These are phyloP conservation scores for Chunga burmeisteri DNA, from an alignment of 2,113 vertebrate genomes.

Conservation along the genomic window DNA sequence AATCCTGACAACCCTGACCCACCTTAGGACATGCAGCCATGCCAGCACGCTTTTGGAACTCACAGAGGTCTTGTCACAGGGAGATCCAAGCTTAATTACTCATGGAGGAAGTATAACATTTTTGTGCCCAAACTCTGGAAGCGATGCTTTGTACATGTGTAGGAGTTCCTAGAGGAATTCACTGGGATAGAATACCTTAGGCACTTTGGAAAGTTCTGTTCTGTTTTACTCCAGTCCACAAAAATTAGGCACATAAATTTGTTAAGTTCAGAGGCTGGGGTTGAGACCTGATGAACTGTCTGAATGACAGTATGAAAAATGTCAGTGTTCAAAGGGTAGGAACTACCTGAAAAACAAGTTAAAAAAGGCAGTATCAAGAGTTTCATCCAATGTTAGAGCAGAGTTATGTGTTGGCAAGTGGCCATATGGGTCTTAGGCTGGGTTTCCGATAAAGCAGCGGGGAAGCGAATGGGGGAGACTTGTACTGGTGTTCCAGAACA, in stretches of 20 bases:
- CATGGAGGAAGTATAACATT: background rate
- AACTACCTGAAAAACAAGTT: conserved; percentile 60
- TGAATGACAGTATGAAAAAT: conserved; percentile 17
- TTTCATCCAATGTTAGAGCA: background rate
- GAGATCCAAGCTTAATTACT: background rate
- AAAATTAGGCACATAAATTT: background rate
- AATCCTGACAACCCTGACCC: background rate
- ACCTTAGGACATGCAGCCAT: background rate
- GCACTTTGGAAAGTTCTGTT: background rate
- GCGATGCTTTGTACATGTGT: background rate
- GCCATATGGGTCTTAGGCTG: background rate
- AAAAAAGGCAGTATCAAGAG: background rate
- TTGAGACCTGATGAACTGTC: background rate
- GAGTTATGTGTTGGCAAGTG: background rate
- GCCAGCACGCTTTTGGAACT: background rate
- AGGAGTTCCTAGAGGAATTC: background rate
- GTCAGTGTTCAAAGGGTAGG: background rate
- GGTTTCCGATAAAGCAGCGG: background rate
- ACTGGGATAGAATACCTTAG: background rate
- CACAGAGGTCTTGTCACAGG: background rate
- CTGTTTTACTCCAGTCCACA: background rate
- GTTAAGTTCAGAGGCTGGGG: background rate
- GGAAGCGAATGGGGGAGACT: background rate
- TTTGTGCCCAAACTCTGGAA: background rate
- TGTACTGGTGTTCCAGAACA: background rate